Conservation (phyloP, 2,888 invertebrate genomes). For the Chrysotoxum bicinctum region DNA sequence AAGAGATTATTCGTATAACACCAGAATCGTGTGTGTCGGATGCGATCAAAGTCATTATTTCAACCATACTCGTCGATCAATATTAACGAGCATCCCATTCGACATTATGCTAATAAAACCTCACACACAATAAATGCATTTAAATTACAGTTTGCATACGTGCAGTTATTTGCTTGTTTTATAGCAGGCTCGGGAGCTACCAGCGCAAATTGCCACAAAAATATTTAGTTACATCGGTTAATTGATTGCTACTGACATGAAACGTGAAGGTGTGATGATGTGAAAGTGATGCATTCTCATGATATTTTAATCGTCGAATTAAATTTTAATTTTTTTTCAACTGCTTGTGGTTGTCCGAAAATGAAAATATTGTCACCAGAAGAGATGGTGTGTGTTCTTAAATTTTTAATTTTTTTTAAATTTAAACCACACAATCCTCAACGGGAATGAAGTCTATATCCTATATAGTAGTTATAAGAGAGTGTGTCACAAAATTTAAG, state of each 20-base stretch:
- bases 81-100: conserved; percentile 64
- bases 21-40: conserved; percentile 37
- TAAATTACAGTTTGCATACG: conserved; percentile 52
- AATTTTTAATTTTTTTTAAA: too few relatives aligned
- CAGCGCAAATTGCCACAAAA: conserved; percentile 33
- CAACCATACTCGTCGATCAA: conserved; percentile 46
- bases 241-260: not conserved
- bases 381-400: too few relatives aligned
- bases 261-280: conserved; percentile 54
- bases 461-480: too few relatives aligned
- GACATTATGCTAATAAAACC: conserved; percentile 57
- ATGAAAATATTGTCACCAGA: not conserved
- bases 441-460: too few relatives aligned
- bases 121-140: conserved; percentile 69
- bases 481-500: too few relatives aligned
- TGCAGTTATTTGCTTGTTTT: conserved; percentile 62
- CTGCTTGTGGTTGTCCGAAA: not conserved
- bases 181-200: conserved; percentile 31
- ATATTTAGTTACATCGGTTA: conserved; percentile 55
- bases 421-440: too few relatives aligned
- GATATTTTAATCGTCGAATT: conserved; percentile 11
- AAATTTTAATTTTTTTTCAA: not conserved
- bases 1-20: not conserved
- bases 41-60: conserved; percentile 53
- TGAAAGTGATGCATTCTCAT: conserved; percentile 40